Evolutionary conservation across 2,888 invertebrate genomes (phyloP).

Genomic region (Tromatobia lineatoria): DNA sequence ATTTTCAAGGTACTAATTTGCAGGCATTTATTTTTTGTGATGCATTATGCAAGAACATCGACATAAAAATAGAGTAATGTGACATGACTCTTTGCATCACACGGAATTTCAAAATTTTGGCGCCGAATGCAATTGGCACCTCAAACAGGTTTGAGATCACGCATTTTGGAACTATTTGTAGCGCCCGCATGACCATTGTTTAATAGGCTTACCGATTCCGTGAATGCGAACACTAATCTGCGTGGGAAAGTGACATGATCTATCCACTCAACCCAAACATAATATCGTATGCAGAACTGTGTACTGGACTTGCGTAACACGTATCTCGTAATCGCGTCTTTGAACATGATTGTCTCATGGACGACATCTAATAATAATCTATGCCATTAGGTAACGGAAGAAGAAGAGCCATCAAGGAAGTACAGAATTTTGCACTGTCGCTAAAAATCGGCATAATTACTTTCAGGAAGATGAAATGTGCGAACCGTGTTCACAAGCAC

Average conservation of each 20-base stretch:
- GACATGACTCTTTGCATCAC: background rate
- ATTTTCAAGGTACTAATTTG: background rate
- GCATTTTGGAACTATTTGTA: background rate
- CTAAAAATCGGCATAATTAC: too few relatives aligned
- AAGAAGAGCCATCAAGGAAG: background rate
- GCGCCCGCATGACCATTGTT: background rate
- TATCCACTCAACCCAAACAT: background rate
- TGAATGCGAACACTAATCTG: conserved; percentile 1
- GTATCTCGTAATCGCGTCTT: conserved; percentile 46
- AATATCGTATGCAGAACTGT: background rate
- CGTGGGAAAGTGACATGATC: background rate
- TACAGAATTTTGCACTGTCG: background rate
- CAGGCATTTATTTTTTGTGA: background rate
- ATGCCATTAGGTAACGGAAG: background rate
- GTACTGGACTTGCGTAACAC: conserved; percentile 55
- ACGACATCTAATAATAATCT: conserved; percentile 15
- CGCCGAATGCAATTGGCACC: background rate
- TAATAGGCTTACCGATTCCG: background rate
- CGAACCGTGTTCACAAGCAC: too few relatives aligned
- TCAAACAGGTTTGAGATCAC: background rate
- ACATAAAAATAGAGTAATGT: background rate
- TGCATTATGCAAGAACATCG: too few relatives aligned
- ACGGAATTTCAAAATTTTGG: background rate
- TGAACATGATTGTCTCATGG: conserved; percentile 9
- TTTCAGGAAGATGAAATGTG: too few relatives aligned